A percentile compares a stretch with the other conserved stretches of the same genome.
Evolutionary conservation across 2,888 invertebrate genomes (phyloP).

Genomic region (Tetragnatha montana): DNA sequence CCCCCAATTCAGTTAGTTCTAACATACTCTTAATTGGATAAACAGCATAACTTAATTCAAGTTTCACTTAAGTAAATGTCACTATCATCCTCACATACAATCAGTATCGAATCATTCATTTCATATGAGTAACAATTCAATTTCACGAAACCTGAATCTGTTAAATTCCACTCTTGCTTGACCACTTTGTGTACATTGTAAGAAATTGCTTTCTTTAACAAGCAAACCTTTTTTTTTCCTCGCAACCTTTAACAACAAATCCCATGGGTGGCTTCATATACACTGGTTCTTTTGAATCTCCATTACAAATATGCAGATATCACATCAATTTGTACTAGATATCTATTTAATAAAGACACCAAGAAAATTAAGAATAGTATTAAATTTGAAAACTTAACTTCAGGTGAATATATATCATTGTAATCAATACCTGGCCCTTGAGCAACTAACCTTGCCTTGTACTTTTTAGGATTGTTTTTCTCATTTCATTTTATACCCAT

Average conservation of each 20-base stretch:
- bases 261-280: no score
- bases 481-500: background rate
- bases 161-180: background rate
- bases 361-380: background rate
- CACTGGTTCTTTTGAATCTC: background rate
- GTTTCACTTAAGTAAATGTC: no score
- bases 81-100: no score
- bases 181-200: background rate
- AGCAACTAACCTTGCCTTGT: constrained; percentile 8
- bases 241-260: background rate
- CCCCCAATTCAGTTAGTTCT: no score
- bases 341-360: background rate
- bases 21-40: no score
- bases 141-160: no score
- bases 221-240: background rate
- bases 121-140: no score
- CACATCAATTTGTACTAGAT: background rate
- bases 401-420: constrained; percentile 9
- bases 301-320: background rate
- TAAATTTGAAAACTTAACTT: constrained; percentile 2
- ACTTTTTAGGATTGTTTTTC: constrained; percentile 6
- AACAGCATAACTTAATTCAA: no score
- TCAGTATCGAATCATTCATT: no score
- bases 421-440: constrained; percentile 15
- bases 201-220: constrained; percentile 1